Conservation (phyloP, 2,797 vertebrate genomes). For the Sebastes umbrosus region DNA sequence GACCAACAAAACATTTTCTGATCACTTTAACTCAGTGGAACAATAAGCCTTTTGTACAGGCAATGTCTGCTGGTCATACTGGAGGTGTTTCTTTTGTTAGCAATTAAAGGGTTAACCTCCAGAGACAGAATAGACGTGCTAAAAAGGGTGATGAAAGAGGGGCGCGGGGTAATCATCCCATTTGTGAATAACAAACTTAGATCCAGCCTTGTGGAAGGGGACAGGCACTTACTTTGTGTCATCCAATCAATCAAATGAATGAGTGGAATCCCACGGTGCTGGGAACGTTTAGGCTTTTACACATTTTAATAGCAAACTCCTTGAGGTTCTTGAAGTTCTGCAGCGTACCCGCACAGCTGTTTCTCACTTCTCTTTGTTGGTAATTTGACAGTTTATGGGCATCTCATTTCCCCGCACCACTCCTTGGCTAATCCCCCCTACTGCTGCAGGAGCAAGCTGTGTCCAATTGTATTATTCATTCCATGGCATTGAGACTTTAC, state of each 20-base stretch:
- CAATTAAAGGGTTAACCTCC: conserved; percentile 56
- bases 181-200: conserved; percentile 46
- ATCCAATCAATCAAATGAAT: conserved; percentile 54
- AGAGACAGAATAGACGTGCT: conserved; percentile 25
- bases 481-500: conserved; percentile 14
- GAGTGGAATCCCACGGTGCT: conserved; percentile 30
- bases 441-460: conserved; percentile 42
- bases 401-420: conserved; percentile 46
- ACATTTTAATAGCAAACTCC: conserved; percentile 32
- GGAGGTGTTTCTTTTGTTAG: conserved; percentile 10
- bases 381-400: conserved; percentile 59
- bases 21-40: conserved; percentile 53
- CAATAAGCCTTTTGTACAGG: conserved; percentile 68
- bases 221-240: conserved; percentile 39
- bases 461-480: conserved; percentile 54
- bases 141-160: conserved; percentile 24
- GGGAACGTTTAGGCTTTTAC: conserved; percentile 27
- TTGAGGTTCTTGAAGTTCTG: conserved; percentile 5
- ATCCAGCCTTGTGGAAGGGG: conserved; percentile 32
- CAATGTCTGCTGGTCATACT: conserved; percentile 3
- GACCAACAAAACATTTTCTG: conserved; percentile 38
- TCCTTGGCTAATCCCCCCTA: conserved; percentile 27
- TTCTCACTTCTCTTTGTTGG: conserved; percentile 28
- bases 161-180: conserved; percentile 30
- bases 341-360: conserved; percentile 11